These are phyloP conservation scores for Acipenser transmontanus DNA, from an alignment of 2,797 vertebrate species.

Conservation along the genomic window DNA sequence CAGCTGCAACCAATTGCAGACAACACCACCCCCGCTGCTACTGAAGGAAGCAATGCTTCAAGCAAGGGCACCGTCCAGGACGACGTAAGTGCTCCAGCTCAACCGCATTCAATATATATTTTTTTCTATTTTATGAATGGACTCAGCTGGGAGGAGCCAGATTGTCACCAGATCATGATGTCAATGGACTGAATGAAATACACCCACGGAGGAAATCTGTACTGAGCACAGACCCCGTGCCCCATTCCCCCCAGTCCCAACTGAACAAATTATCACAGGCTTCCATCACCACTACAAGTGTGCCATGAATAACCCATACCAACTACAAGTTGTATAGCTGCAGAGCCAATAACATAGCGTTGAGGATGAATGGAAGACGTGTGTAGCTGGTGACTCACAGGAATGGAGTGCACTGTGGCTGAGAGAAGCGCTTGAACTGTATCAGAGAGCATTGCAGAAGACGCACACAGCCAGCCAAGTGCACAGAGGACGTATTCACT, in stretches of 20 bases:
- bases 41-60: too few relatives aligned
- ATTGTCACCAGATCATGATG: constrained; percentile 50
- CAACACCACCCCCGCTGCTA: constrained; percentile 4
- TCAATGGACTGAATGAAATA: constrained; percentile 56
- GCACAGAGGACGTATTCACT: too few relatives aligned
- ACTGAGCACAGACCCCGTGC: neutral
- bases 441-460: constrained; percentile 9
- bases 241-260: neutral
- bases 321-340: constrained; percentile 38
- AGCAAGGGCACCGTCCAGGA: too few relatives aligned
- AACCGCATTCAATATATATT: constrained; percentile 4
- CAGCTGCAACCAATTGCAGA: constrained; percentile 11
- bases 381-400: neutral
- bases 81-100: neutral
- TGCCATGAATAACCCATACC: constrained; percentile 46
- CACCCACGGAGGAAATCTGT: constrained; percentile 21
- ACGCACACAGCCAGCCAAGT: neutral
- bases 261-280: constrained; percentile 14
- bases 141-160: constrained; percentile 48
- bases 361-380: constrained; percentile 1
- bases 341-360: constrained; percentile 19
- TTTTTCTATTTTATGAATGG: constrained; percentile 57
- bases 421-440: constrained; percentile 10
- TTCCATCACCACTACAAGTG: constrained; percentile 40
- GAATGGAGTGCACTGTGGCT: neutral